These are phyloP conservation scores for Nyctereutes procyonoides DNA, from an alignment of 2,113 vertebrate species.

Conservation along the genomic window DNA sequence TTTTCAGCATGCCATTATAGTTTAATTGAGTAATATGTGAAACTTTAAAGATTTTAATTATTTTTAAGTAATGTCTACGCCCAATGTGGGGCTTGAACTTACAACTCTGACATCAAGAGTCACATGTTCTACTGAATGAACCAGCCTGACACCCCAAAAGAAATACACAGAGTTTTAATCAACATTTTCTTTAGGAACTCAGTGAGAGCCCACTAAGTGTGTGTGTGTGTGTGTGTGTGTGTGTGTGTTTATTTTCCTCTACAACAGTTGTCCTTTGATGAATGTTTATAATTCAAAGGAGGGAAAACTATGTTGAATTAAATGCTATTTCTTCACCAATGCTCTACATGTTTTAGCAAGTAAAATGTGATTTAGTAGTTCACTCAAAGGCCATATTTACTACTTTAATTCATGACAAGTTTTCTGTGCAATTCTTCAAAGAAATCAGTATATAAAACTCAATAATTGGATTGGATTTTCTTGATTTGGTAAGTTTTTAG, in stretches of 20 bases:
- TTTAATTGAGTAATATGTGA: neutral
- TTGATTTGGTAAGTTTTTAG: neutral
- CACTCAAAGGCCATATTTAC: neutral
- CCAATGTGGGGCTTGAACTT: neutral
- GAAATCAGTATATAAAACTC: neutral
- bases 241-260: neutral
- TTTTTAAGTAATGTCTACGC: neutral
- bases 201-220: neutral
- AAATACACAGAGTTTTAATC: neutral
- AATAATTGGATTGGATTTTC: neutral
- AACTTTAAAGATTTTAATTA: neutral
- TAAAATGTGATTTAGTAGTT: conserved; percentile 13
- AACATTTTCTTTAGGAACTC: conserved; percentile 3
- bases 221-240: too few relatives aligned
- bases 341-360: neutral
- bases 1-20: neutral
- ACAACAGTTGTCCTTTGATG: neutral
- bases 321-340: neutral
- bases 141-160: neutral
- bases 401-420: neutral
- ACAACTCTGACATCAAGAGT: neutral
- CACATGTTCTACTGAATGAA: neutral
- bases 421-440: neutral
- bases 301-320: neutral
- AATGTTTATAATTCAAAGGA: neutral